These are phyloP conservation scores for Hypomecis punctinalis DNA, from an alignment of 2,888 invertebrate species.

Conservation along the genomic window DNA sequence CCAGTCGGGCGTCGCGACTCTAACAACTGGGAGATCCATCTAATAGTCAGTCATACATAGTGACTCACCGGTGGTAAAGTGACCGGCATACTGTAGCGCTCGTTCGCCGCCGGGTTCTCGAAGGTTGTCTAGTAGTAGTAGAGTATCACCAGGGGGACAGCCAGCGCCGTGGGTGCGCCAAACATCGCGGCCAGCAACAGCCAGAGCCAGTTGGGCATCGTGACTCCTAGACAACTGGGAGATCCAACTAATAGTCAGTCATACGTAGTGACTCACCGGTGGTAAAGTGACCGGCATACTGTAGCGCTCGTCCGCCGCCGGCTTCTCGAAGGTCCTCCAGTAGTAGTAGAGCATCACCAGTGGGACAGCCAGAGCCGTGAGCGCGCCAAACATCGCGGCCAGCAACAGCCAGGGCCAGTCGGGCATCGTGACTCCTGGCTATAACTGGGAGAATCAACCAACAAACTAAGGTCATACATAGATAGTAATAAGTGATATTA, in stretches of 20 bases:
- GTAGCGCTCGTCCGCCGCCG: slow-evolving; percentile 54
- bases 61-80: slow-evolving; percentile 74
- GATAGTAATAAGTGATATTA: neutral
- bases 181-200: slow-evolving; percentile 70
- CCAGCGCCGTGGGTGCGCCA: slow-evolving; percentile 71
- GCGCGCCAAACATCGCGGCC: slow-evolving; percentile 73
- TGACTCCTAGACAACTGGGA: too few relatives aligned
- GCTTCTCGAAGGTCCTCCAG: slow-evolving; percentile 63
- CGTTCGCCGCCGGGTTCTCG: slow-evolving; percentile 60
- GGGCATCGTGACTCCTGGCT: slow-evolving; percentile 63
- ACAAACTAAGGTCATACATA: neutral
- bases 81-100: slow-evolving; percentile 32
- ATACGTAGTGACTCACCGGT: slow-evolving; percentile 60
- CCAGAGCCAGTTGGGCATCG: slow-evolving; percentile 61
- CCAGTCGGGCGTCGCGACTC: too few relatives aligned
- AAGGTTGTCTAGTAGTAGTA: slow-evolving; percentile 65
- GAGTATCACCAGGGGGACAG: slow-evolving; percentile 68
- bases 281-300: slow-evolving; percentile 71
- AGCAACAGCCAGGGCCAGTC: slow-evolving; percentile 78
- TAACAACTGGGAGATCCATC: too few relatives aligned
- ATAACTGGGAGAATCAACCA: slow-evolving; percentile 1
- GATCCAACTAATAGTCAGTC: neutral
- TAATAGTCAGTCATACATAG: too few relatives aligned
- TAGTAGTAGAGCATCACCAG: slow-evolving; percentile 69
- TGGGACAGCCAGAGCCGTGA: slow-evolving; percentile 69